Base-by-base conservation (phyloP, 2,113 vertebrate genomes). In the Toxostoma redivivum region DNA sequence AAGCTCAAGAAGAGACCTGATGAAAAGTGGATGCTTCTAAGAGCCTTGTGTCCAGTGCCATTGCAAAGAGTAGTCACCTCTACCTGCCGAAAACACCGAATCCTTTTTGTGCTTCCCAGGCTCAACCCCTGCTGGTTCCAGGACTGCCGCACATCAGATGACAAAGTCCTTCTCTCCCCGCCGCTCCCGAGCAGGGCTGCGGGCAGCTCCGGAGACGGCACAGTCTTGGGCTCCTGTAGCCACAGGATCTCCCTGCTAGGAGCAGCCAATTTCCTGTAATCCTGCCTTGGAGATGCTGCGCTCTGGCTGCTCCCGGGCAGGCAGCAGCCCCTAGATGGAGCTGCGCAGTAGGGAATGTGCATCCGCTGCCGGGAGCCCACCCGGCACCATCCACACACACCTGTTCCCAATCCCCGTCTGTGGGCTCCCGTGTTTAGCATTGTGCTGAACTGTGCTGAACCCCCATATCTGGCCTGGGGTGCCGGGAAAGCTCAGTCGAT, bases 241-340 rank as follows among this genome's bases (percentile, higher is more conserved):
- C 72, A 0, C 2, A 5, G 35, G 48, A 17, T 0, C 24, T 23
- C 38, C n/a, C 25, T 5, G 42, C 69, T 13, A 2, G 42, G n/a
- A 27, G 58, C 74, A 9, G 69, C 48, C 28, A 0, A 3, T 7
- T 6, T 25, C 23, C 33, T 54, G 22, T 4, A 11, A 24, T 4
- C 15, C 38, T 5, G 37, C 18, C 30, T 5, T n/a, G 44, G 47
- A 8, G 11, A 2, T 20, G 69, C 93, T 1, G 15, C 5, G 45
- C 53, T 35, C 60, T 5, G 15, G 38, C 86, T 5, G 86, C 58
- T 72, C 51, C 45, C 38, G 45, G 37, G 18, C 16, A 1, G 21
- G 58, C 67, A 42, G 58, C 33, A 10, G 61, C 94, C 97, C 71
- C 69, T 96, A 97, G 97, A 27, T 97, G 97, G 94, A 50, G 95